Base-by-base conservation (phyloP, 2,888 invertebrate species). In the Pimpla rufipes region DNA sequence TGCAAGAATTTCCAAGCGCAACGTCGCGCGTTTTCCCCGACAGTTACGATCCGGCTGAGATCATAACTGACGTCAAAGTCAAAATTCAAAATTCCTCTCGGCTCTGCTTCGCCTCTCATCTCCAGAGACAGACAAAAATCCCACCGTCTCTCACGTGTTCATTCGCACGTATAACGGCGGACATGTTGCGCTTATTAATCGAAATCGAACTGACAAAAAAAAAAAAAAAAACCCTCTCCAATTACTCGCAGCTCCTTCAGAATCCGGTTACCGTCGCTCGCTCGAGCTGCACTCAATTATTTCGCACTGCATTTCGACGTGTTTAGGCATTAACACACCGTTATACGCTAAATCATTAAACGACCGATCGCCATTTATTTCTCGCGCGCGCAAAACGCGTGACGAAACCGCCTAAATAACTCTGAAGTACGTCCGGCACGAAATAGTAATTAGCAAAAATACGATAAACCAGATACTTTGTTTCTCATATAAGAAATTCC, bases 361-460 rank as follows among this genome's bases (percentile, higher is more conserved):
- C n/a, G n/a, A 3, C 5, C 29, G 3, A 40, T 13, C 37, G 42
- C 29, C 57, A 21, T 57, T 16, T 1, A 8, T 29, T 29, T 29
- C 29, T 29, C 47, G 10, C 21, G 57, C 23, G 29, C 23, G n/a
- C 40, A 23, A 40, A 40, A 21, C 52, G 50, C 40, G 35, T 57
- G 57, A 45, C 57, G 71, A 71, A 23, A 57, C 42, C n/a, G n/a
- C n/a, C 35, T 13, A 57, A 52, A n/a, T n/a, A 68, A 68, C 52
- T 55, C 52, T 40, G 13, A 29, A 23, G 23, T 6, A n/a, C 13
- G n/a, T 42, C 42, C 7, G 21, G 23, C n/a, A n/a, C 18, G 16
- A 40, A 2, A 7, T 16, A 18, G 7, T 45, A n/a, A n/a, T n/a
- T n/a, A n/a, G n/a, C n/a, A n/a, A n/a, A n/a, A n/a, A n/a, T n/a